Evolutionary conservation across 2,888 invertebrate genomes (phyloP).

Genomic region (Himalopsyche japonica): DNA sequence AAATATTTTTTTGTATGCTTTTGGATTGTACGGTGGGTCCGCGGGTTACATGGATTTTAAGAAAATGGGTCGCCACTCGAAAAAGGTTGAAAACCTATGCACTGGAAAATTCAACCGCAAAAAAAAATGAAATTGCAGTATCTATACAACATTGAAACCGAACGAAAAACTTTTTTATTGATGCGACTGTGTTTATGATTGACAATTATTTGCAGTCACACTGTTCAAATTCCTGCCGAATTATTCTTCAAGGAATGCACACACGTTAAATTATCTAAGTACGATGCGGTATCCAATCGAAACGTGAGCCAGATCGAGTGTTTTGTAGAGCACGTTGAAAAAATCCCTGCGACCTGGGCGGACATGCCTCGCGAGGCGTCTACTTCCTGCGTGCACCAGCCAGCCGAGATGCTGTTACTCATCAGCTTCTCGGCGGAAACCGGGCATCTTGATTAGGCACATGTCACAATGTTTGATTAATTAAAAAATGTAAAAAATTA

Average conservation of each 20-base stretch:
- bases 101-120: too few relatives aligned
- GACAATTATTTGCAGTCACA: neutral
- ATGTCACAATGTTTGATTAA: neutral
- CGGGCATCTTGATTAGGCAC: neutral
- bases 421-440: neutral
- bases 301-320: slow-evolving; percentile 31
- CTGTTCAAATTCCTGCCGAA: neutral
- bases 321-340: slow-evolving; percentile 9
- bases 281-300: neutral
- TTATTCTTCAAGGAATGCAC: neutral
- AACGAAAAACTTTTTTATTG: too few relatives aligned
- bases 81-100: too few relatives aligned
- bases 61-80: too few relatives aligned
- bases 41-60: too few relatives aligned
- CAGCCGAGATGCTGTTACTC: slow-evolving; percentile 19
- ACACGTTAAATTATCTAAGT: neutral
- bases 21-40: too few relatives aligned
- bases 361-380: slow-evolving; percentile 28
- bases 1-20: too few relatives aligned
- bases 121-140: too few relatives aligned
- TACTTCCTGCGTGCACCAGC: slow-evolving; percentile 26
- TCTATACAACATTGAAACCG: too few relatives aligned
- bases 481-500: neutral
- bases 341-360: slow-evolving; percentile 7
- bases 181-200: neutral